Conservation (phyloP, 2,888 invertebrate species). For the Linnaemya tessellans region DNA sequence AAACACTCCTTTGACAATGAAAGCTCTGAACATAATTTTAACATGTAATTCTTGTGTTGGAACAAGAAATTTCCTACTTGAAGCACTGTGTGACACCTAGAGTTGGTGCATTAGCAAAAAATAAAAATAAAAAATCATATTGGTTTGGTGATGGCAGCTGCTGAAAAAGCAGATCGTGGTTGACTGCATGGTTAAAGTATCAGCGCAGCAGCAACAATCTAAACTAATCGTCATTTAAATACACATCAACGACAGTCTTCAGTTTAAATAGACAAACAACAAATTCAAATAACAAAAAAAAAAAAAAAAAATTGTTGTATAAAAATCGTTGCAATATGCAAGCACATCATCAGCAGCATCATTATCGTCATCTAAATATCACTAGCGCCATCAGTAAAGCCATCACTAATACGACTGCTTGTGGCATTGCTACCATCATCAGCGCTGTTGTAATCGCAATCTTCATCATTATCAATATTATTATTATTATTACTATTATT, state of each 20-base stretch:
- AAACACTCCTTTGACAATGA: constrained; percentile 20
- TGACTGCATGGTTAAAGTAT: constrained; percentile 32
- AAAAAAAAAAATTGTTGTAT: constrained; percentile 8
- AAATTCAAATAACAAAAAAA: background rate
- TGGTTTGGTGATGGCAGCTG: constrained; percentile 16
- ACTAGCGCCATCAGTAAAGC: constrained; percentile 33
- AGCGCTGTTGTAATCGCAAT: constrained; percentile 1
- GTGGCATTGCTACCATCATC: constrained; percentile 39
- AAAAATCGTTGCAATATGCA: constrained; percentile 22
- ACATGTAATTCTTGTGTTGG: constrained; percentile 8
- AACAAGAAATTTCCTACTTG: constrained; percentile 38
- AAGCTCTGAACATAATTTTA: background rate
- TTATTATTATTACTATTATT: constrained; percentile 31
- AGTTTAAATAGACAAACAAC: constrained; percentile 29
- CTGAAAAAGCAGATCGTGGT: constrained; percentile 12
- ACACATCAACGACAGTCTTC: constrained; percentile 50
- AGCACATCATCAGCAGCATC: constrained; percentile 37
- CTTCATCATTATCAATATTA: constrained; percentile 34
- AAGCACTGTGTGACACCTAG: constrained; percentile 35
- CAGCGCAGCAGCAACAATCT: constrained; percentile 57
- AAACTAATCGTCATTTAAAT: constrained; percentile 64
- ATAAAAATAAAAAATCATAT: background rate
- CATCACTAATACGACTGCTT: constrained; percentile 49
- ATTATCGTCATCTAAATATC: constrained; percentile 48
- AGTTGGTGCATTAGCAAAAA: constrained; percentile 19